phyloP scores from a whole-genome alignment of 2,113 vertebrate genomes.

The cattle (Bos taurus) region DNA sequence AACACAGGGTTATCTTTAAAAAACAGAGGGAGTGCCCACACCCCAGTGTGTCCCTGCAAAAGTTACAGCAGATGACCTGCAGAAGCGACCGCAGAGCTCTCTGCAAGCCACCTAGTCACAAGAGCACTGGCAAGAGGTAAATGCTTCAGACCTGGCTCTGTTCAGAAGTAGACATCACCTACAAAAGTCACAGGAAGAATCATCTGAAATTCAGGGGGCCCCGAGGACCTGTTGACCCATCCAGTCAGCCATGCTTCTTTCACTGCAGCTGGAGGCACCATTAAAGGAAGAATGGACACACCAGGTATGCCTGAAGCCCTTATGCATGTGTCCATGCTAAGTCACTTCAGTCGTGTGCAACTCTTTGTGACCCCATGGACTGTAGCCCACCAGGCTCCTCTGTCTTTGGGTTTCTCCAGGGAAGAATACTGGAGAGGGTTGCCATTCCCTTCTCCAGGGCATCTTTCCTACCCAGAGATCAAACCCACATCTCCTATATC shows the following conservation, averaged over 20 bases:
- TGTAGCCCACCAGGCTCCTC: background rate
- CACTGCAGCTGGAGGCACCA: conserved; percentile 11
- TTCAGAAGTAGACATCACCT: conserved; percentile 65
- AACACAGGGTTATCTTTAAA: background rate
- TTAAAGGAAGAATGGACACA: background rate
- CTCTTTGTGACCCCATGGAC: background rate
- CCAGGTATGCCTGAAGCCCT: background rate
- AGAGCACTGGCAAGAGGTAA: conserved; percentile 11
- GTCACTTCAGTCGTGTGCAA: background rate
- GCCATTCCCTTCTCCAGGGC: background rate
- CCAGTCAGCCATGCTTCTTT: background rate
- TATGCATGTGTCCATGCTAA: accelerated
- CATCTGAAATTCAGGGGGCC: conserved; percentile 4
- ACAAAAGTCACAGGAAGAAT: conserved; percentile 49
- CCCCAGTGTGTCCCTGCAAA: background rate
- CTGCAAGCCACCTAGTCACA: conserved; percentile 21
- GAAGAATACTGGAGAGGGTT: background rate
- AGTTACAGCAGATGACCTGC: background rate
- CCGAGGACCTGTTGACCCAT: background rate
- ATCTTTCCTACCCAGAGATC: background rate
- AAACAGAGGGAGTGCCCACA: conserved; percentile 24
- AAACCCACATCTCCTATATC: background rate
- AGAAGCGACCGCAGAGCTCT: background rate
- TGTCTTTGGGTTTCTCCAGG: background rate
- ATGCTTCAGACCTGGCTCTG: background rate